These are phyloP conservation scores for Pygocentrus nattereri DNA, from an alignment of 2,797 vertebrate species.

Conservation along the genomic window DNA sequence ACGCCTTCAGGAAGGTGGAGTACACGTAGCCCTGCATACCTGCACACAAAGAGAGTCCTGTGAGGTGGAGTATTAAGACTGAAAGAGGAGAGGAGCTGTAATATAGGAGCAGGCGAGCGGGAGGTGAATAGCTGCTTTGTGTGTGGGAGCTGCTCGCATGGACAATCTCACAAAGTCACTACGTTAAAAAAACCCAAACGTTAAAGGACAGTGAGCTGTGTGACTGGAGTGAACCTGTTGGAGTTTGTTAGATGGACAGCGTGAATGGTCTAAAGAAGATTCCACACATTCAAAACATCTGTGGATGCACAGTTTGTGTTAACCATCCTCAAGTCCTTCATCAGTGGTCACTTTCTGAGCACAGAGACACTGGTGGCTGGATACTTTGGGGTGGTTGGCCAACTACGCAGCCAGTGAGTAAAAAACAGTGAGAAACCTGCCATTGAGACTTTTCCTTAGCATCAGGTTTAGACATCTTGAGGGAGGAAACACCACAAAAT, in stretches of 20 bases:
- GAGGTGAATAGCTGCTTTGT: slow-evolving; percentile 50
- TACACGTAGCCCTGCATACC: slow-evolving; percentile 89
- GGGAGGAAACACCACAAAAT: too few relatives aligned
- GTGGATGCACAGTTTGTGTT: too few relatives aligned
- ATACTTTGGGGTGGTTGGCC: too few relatives aligned
- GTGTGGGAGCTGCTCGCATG: background rate
- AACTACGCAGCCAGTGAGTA: too few relatives aligned
- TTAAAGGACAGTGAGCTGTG: background rate
- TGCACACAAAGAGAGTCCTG: slow-evolving; percentile 51
- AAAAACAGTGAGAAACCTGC: too few relatives aligned
- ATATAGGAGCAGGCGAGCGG: background rate
- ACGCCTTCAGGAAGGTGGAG: slow-evolving; percentile 93
- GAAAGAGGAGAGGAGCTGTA: background rate
- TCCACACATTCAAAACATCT: too few relatives aligned
- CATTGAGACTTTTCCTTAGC: too few relatives aligned
- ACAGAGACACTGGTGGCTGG: too few relatives aligned
- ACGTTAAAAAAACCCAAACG: too few relatives aligned
- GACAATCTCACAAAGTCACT: background rate
- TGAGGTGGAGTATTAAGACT: background rate
- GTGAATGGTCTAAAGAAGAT: background rate
- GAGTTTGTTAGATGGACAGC: background rate
- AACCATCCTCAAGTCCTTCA: too few relatives aligned
- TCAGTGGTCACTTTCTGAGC: too few relatives aligned
- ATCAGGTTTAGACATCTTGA: too few relatives aligned
- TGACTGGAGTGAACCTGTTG: background rate